These are phyloP conservation scores for Neocrepidodera transversa DNA, from an alignment of 2,888 invertebrate genomes.

Conservation along the genomic window DNA sequence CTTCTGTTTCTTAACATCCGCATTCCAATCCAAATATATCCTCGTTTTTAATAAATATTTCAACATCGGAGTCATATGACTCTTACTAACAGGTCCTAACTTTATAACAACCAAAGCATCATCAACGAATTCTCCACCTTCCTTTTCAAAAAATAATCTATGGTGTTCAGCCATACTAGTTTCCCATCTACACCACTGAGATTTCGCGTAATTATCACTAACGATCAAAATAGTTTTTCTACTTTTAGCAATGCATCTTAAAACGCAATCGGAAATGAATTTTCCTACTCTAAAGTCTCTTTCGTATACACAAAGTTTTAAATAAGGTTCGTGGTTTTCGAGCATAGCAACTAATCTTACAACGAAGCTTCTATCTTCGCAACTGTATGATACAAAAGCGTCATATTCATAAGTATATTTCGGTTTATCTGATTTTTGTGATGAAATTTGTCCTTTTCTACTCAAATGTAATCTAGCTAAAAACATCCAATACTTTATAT, in stretches of 20 bases:
- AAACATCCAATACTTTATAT: conserved; percentile 66
- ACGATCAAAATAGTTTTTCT: conserved; percentile 71
- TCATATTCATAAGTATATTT: conserved; percentile 63
- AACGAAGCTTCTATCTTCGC: conserved; percentile 69
- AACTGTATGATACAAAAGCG: conserved; percentile 69
- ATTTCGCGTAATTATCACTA: conserved; percentile 72
- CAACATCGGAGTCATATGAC: conserved; percentile 67
- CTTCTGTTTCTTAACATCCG: conserved; percentile 56
- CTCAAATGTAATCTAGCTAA: conserved; percentile 64
- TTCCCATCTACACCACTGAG: conserved; percentile 78
- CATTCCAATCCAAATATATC: conserved; percentile 70
- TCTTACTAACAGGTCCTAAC: conserved; percentile 66
- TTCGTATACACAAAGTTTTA: conserved; percentile 74
- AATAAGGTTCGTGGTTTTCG: conserved; percentile 66
- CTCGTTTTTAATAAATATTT: conserved; percentile 70
- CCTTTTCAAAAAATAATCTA: conserved; percentile 66
- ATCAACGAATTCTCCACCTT: conserved; percentile 61
- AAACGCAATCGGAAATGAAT: conserved; percentile 71
- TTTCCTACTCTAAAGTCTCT: conserved; percentile 72
- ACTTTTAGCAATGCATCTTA: conserved; percentile 69
- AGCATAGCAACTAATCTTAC: conserved; percentile 67
- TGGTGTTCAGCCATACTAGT: conserved; percentile 73
- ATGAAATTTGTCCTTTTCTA: conserved; percentile 53
- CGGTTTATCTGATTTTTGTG: conserved; percentile 49
- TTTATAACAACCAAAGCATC: conserved; percentile 70